Percentiles rank a stretch among this genome's conserved stretches.
Evolutionary conservation across 2,797 vertebrate species (phyloP).

Genomic region (Takifugu rubripes): DNA sequence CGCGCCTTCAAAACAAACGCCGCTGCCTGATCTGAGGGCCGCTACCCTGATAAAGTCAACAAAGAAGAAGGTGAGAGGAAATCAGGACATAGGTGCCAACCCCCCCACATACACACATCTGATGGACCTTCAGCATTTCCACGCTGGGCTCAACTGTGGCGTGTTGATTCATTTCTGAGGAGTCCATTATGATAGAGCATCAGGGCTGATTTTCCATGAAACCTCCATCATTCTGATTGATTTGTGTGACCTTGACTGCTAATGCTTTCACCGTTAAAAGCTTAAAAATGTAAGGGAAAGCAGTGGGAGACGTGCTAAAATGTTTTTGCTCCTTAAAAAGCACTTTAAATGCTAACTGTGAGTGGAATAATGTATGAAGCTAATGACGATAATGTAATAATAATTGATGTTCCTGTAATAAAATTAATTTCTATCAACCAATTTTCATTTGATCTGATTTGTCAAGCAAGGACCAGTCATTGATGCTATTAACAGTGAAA

Average conservation of each 20-base stretch:
- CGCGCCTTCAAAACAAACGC: too few species aligned
- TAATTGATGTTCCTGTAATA: too few species aligned
- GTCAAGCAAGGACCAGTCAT: too few species aligned
- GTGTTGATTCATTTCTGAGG: constrained; percentile 32
- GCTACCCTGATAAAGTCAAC: too few species aligned
- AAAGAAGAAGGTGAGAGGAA: background rate
- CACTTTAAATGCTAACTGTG: too few species aligned
- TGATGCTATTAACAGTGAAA: too few species aligned
- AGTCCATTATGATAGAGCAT: constrained; percentile 41
- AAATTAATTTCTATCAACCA: too few species aligned
- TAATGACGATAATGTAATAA: too few species aligned
- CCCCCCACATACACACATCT: background rate
- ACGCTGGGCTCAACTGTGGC: constrained; percentile 17
- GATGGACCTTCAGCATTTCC: background rate
- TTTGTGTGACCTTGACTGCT: constrained; percentile 41
- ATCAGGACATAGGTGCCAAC: background rate
- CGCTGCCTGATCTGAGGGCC: background rate
- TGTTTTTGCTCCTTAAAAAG: background rate
- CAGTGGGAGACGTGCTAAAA: background rate
- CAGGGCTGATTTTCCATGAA: constrained; percentile 29
- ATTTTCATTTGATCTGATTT: too few species aligned
- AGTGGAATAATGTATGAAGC: too few species aligned
- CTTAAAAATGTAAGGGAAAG: constrained; percentile 12
- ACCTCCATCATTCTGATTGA: constrained; percentile 40
- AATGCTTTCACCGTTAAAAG: constrained; percentile 29